Percentiles rank a stretch among this genome's conserved stretches.
Conservation (phyloP, 2,113 vertebrate genomes). For the Brevimyrus niger region DNA sequence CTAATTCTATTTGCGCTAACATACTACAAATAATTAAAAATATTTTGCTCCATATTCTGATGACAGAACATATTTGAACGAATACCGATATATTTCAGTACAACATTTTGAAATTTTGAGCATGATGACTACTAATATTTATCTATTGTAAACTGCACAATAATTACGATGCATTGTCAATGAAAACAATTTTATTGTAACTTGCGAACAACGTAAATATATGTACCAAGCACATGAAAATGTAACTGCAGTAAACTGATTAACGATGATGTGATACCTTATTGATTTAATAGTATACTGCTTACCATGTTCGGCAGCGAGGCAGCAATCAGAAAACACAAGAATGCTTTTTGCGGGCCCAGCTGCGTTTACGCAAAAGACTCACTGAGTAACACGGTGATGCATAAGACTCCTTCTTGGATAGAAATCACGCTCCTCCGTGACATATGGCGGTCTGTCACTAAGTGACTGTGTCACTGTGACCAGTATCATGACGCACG, state of each 20-base stretch:
- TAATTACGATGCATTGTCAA: not conserved
- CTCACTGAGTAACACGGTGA: not conserved
- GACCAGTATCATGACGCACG: not conserved
- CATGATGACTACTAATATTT: not conserved
- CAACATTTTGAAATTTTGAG: not conserved
- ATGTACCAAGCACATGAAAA: not conserved
- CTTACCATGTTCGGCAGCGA: constrained; percentile 14
- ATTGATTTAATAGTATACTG: not conserved
- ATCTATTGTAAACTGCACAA: not conserved
- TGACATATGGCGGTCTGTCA: not conserved
- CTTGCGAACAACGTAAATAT: not conserved
- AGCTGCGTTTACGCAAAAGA: not conserved
- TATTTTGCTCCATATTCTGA: not conserved
- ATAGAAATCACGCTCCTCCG: not conserved
- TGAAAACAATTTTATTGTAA: not conserved
- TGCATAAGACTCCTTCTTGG: not conserved
- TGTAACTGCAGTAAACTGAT: not conserved
- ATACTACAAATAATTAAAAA: not conserved
- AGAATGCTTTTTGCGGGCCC: not conserved
- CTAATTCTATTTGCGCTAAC: not conserved
- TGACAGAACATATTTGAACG: not conserved
- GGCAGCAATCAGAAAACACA: not conserved
- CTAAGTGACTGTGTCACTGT: not conserved
- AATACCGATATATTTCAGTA: not conserved
- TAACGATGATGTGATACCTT: too few species aligned